Conservation (phyloP, 2,888 invertebrate species). For the Drosophila falleni region DNA sequence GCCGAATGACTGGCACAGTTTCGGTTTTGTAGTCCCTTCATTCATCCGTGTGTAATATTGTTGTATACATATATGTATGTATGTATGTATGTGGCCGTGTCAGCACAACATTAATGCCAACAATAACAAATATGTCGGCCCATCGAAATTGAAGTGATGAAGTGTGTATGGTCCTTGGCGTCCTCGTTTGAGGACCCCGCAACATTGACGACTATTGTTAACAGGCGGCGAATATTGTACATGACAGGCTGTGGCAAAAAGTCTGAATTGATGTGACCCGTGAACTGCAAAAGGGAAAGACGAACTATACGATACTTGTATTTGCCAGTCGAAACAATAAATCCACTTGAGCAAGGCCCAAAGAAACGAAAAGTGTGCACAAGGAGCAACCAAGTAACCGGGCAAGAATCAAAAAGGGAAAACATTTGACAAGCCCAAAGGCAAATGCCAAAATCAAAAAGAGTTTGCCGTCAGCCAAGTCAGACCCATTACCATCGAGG, state of each 20-base stretch:
- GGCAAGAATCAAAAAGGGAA: slow-evolving; percentile 48
- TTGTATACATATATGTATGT: not conserved
- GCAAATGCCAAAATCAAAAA: slow-evolving; percentile 35
- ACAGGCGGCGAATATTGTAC: slow-evolving; percentile 66
- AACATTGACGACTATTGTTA: slow-evolving; percentile 73
- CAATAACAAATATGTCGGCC: slow-evolving; percentile 62
- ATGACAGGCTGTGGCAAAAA: slow-evolving; percentile 62
- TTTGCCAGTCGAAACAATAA: slow-evolving; percentile 79
- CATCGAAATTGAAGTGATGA: slow-evolving; percentile 77
- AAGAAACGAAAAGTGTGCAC: slow-evolving; percentile 30
- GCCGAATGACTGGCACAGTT: slow-evolving; percentile 42
- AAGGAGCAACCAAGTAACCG: slow-evolving; percentile 25
- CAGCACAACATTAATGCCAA: slow-evolving; percentile 74
- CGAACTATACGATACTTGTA: slow-evolving; percentile 62
- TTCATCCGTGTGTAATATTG: slow-evolving; percentile 18
- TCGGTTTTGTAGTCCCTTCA: slow-evolving; percentile 27
- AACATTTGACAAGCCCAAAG: slow-evolving; percentile 49
- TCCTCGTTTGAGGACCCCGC: slow-evolving; percentile 1
- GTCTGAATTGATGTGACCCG: slow-evolving; percentile 56
- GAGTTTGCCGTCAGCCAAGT: slow-evolving; percentile 33
- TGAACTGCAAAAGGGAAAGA: slow-evolving; percentile 17
- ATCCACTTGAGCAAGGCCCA: slow-evolving; percentile 65
- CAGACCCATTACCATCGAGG: slow-evolving; percentile 10
- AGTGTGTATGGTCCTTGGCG: slow-evolving; percentile 39
- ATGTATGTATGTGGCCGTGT: slow-evolving; percentile 43